Conservation (phyloP, 2,888 invertebrate genomes). For the Drosophila neotestacea region DNA sequence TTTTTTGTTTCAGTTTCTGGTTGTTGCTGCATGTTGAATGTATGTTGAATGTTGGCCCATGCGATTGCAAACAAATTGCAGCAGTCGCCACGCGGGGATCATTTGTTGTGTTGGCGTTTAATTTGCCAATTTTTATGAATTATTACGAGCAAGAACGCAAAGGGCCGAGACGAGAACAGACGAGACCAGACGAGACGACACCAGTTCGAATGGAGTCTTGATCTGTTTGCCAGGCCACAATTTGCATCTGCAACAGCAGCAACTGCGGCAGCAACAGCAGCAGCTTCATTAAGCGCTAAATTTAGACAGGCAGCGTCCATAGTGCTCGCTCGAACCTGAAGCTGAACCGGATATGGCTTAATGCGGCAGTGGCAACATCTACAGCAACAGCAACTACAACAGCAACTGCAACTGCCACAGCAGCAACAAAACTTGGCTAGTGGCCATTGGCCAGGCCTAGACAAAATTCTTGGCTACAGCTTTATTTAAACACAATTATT, state of each 20-base stretch:
- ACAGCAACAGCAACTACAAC: slow-evolving; percentile 25
- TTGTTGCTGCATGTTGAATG: neutral
- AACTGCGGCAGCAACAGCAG: slow-evolving; percentile 45
- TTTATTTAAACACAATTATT: slow-evolving; percentile 82
- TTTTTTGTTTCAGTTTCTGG: slow-evolving; percentile 24
- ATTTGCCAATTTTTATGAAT: slow-evolving; percentile 81
- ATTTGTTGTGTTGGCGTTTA: slow-evolving; percentile 81
- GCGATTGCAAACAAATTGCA: slow-evolving; percentile 65
- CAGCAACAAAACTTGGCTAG: slow-evolving; percentile 36
- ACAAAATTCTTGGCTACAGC: slow-evolving; percentile 64
- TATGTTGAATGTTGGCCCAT: slow-evolving; percentile 27
- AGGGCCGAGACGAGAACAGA: slow-evolving; percentile 21
- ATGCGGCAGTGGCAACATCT: slow-evolving; percentile 59
- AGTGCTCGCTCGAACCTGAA: slow-evolving; percentile 52
- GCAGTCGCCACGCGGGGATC: slow-evolving; percentile 65
- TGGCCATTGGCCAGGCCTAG: slow-evolving; percentile 28
- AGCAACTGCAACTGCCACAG: slow-evolving; percentile 31
- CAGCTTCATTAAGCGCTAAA: slow-evolving; percentile 80
- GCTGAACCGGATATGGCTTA: slow-evolving; percentile 83
- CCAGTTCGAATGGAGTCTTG: slow-evolving; percentile 34
- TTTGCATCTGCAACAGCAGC: slow-evolving; percentile 57
- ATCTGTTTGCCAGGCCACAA: slow-evolving; percentile 66
- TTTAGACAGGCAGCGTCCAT: slow-evolving; percentile 73
- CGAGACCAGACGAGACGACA: slow-evolving; percentile 7
- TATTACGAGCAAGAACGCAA: slow-evolving; percentile 51